Evolutionary conservation across 2,113 vertebrate species (phyloP).

Genomic region (Tapirus terrestris): DNA sequence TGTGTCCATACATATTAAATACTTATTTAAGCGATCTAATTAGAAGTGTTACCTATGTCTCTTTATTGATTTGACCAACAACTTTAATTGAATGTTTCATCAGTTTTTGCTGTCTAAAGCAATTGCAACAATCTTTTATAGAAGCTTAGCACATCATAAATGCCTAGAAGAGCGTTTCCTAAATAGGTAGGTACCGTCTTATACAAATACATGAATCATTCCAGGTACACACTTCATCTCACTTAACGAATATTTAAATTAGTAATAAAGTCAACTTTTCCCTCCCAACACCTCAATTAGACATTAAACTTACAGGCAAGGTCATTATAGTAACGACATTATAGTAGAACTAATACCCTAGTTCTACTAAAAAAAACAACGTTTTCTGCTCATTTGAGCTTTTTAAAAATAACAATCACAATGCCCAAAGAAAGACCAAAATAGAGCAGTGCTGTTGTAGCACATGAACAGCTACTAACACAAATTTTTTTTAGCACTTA

Average conservation of each 20-base stretch:
- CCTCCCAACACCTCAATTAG: not conserved
- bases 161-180: not conserved
- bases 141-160: not conserved
- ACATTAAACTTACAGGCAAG: not conserved
- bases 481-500: not conserved
- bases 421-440: not conserved
- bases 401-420: not conserved
- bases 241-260: not conserved
- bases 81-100: not conserved
- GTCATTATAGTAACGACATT: not conserved
- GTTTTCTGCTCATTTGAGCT: not conserved
- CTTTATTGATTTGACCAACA: conserved; percentile 41
- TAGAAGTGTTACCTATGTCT: not conserved
- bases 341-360: too few species aligned
- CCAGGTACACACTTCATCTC: not conserved
- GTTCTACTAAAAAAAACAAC: not conserved
- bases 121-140: not conserved
- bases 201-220: not conserved
- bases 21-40: not conserved
- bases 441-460: not conserved
- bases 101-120: conserved; percentile 1
- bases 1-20: conserved; percentile 54
- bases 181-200: not conserved
- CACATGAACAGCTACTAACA: not conserved
- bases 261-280: not conserved